These are phyloP conservation scores for Brachyhypopomus gauderio DNA, from an alignment of 2,113 vertebrate genomes.

Conservation along the genomic window DNA sequence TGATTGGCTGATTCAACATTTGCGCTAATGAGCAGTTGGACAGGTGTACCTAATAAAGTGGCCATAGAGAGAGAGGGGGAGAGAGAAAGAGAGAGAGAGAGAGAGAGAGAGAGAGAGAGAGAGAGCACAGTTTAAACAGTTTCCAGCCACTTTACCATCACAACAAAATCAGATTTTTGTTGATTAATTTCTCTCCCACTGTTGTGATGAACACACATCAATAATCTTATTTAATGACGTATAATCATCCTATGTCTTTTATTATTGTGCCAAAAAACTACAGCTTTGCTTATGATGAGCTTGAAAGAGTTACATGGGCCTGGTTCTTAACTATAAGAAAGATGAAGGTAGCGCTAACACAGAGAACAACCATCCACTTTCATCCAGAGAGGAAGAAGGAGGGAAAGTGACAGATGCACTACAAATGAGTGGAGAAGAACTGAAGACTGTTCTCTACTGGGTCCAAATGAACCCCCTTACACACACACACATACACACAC, in stretches of 20 bases:
- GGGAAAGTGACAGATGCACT: conserved; percentile 10
- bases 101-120: conserved; percentile 38
- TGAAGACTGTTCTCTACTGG: neutral
- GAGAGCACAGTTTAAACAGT: conserved; percentile 35
- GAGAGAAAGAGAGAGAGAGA: no score
- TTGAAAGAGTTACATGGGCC: neutral
- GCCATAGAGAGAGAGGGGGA: no score
- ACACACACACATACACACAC: no score
- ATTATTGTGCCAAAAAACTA: neutral
- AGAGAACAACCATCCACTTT: conserved; percentile 1
- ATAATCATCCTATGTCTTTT: neutral
- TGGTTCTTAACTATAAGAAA: neutral
- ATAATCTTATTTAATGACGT: neutral
- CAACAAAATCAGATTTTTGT: conserved; percentile 27
- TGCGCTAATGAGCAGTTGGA: no score
- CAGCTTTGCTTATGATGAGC: neutral
- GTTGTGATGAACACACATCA: conserved; percentile 8
- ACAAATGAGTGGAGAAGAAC: conserved; percentile 28
- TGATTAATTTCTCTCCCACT: neutral
- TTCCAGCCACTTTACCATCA: conserved; percentile 20
- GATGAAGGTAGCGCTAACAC: neutral
- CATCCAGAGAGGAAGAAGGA: conserved; percentile 19
- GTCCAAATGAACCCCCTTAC: conserved; percentile 19
- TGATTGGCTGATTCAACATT: no score
- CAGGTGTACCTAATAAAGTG: no score